Conservation (phyloP, 2,797 vertebrate genomes). For the Neosilurus hyrtlii region DNA sequence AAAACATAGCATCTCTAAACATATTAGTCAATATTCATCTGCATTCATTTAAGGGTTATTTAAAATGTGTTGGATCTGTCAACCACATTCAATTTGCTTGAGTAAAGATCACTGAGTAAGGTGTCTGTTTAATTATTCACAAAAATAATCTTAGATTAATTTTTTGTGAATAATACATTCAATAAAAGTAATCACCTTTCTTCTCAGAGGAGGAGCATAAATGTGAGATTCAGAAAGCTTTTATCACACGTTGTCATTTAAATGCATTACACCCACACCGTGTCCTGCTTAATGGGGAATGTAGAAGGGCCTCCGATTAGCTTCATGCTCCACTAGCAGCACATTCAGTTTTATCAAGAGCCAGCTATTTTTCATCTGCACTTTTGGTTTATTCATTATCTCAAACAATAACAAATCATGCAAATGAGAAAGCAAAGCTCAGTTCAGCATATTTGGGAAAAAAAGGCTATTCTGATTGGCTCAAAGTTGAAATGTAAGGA, state of each 20-base stretch:
- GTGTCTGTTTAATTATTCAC: conserved; percentile 32
- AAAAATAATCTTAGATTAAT: conserved; percentile 36
- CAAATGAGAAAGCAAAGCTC: conserved; percentile 65
- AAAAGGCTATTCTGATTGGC: conserved; percentile 45
- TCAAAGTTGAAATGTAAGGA: conserved; percentile 44
- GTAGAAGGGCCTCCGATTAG: conserved; percentile 54
- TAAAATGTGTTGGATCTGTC: conserved; percentile 19
- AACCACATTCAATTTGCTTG: conserved; percentile 31
- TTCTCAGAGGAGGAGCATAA: conserved; percentile 31
- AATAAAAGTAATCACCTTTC: conserved; percentile 46
- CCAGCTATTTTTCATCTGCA: conserved; percentile 57
- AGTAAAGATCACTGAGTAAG: conserved; percentile 27
- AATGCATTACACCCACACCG: conserved; percentile 50
- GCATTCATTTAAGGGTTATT: conserved; percentile 33
- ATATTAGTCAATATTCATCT: conserved; percentile 45
- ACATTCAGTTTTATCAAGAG: conserved; percentile 51
- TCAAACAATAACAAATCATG: conserved; percentile 74
- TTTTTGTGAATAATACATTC: conserved; percentile 34
- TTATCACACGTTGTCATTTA: conserved; percentile 47
- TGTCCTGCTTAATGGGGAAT: conserved; percentile 52
- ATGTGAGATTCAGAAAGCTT: conserved; percentile 46
- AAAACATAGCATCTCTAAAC: conserved; percentile 33
- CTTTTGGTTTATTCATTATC: conserved; percentile 74
- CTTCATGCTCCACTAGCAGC: conserved; percentile 60
- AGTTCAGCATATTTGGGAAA: conserved; percentile 72